A percentile compares a stretch with the other conserved stretches of the same genome.
Evolutionary conservation across 2,113 vertebrate species (phyloP).

Genomic region (Oophaga pumilio): DNA sequence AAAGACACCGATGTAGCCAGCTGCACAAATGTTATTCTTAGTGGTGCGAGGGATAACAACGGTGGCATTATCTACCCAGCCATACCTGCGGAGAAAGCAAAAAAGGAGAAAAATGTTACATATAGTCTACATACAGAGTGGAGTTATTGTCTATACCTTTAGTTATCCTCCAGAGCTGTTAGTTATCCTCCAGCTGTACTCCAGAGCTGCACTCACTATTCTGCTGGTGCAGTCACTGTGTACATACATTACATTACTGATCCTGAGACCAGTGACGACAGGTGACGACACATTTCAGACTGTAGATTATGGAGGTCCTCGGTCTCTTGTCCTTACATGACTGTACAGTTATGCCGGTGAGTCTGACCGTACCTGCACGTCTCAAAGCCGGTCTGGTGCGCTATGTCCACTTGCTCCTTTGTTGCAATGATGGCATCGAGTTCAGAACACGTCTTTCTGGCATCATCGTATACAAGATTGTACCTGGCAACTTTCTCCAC

Average conservation of each 20-base stretch:
- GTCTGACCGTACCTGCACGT: constrained; percentile 84
- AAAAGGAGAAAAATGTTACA: background rate
- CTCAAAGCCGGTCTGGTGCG: constrained; percentile 71
- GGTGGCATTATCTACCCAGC: constrained; percentile 73
- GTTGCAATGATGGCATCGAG: constrained; percentile 75
- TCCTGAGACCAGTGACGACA: no score
- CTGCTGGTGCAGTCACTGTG: no score
- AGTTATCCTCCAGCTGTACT: no score
- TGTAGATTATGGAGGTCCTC: no score
- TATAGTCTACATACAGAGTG: no score
- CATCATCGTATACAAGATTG: constrained; percentile 70
- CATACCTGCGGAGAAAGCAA: constrained; percentile 73
- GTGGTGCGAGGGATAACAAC: constrained; percentile 78
- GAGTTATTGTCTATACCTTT: no score
- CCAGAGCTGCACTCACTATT: no score
- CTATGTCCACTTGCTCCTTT: constrained; percentile 68
- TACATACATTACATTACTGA: no score
- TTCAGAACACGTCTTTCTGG: constrained; percentile 72
- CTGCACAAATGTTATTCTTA: constrained; percentile 75
- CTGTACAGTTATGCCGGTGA: background rate
- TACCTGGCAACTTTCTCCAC: constrained; percentile 81
- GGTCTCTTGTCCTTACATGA: no score
- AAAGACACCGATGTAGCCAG: constrained; percentile 76
- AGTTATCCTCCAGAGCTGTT: no score
- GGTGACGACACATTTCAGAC: no score